Evolutionary conservation across 2,113 vertebrate species (phyloP).

Genomic region (Pomatorhinus ruficollis): DNA sequence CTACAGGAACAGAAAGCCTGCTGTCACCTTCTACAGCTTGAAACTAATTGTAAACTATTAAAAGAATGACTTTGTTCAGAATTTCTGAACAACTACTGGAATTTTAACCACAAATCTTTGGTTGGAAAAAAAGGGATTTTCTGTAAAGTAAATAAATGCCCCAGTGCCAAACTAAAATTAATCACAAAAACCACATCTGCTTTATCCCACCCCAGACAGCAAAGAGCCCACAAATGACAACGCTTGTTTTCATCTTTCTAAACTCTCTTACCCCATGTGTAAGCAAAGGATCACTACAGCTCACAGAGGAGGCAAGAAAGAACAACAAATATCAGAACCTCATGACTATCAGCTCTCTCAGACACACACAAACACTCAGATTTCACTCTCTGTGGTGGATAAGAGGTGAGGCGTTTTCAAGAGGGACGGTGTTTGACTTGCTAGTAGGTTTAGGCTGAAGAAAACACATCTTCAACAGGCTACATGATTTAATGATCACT

Average conservation of each 20-base stretch:
- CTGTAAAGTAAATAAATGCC: not conserved
- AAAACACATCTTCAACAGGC: not conserved
- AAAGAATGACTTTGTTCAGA: not conserved
- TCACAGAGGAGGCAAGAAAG: not conserved
- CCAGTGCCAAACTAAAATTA: not conserved
- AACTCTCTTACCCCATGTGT: not conserved
- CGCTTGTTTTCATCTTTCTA: not conserved
- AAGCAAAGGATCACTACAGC: not conserved
- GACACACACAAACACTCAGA: not conserved
- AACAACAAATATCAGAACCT: not conserved
- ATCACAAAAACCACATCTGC: not conserved
- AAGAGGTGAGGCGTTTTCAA: not conserved
- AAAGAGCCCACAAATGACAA: not conserved
- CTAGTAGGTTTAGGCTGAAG: not conserved
- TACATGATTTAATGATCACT: not conserved
- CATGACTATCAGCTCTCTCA: not conserved
- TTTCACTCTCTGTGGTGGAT: not conserved
- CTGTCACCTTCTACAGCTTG: not conserved
- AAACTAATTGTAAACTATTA: not conserved
- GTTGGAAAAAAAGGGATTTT: not conserved
- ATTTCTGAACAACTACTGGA: not conserved
- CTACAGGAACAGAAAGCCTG: not conserved
- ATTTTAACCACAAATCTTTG: not conserved
- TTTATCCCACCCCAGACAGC: not conserved
- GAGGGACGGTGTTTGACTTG: not conserved